Percentiles rank a stretch among this genome's conserved stretches.
These are phyloP conservation scores for Xanthia togata DNA, from an alignment of 2,888 invertebrate species.

Conservation along the genomic window DNA sequence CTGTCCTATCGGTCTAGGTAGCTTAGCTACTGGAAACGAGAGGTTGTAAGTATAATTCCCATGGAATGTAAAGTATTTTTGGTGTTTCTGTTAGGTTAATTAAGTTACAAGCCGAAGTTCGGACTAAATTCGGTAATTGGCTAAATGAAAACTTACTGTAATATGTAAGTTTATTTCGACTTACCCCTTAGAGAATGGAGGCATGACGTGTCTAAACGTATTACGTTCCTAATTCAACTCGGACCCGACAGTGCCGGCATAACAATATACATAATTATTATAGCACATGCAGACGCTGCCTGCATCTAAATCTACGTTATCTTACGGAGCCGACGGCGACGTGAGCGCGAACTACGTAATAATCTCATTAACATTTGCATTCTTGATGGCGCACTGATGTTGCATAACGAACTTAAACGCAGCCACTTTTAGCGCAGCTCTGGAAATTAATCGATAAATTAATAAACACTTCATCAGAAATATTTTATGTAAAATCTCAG, in stretches of 20 bases:
- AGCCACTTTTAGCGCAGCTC: slow-evolving; percentile 35
- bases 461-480: slow-evolving; percentile 46
- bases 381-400: slow-evolving; percentile 31
- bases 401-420: slow-evolving; percentile 30
- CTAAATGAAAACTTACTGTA: slow-evolving; percentile 17
- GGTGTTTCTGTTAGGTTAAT: not conserved
- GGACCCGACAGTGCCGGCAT: slow-evolving; percentile 27
- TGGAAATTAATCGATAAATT: slow-evolving; percentile 55
- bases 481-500: slow-evolving; percentile 18
- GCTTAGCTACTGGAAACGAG: no score
- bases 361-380: slow-evolving; percentile 58
- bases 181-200: slow-evolving; percentile 23
- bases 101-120: slow-evolving; percentile 19
- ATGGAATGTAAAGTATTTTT: not conserved
- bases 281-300: slow-evolving; percentile 32
- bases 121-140: slow-evolving; percentile 10
- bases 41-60: not conserved
- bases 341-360: slow-evolving; percentile 30
- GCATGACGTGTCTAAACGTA: slow-evolving; percentile 34
- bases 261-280: slow-evolving; percentile 32
- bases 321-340: slow-evolving; percentile 28
- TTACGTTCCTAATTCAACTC: slow-evolving; percentile 39
- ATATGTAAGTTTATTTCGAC: slow-evolving; percentile 5
- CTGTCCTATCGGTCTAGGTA: not conserved
- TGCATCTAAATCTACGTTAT: slow-evolving; percentile 54